Evolutionary conservation across 2,797 vertebrate genomes (phyloP).

Genomic region (Eulemur mongoz): DNA sequence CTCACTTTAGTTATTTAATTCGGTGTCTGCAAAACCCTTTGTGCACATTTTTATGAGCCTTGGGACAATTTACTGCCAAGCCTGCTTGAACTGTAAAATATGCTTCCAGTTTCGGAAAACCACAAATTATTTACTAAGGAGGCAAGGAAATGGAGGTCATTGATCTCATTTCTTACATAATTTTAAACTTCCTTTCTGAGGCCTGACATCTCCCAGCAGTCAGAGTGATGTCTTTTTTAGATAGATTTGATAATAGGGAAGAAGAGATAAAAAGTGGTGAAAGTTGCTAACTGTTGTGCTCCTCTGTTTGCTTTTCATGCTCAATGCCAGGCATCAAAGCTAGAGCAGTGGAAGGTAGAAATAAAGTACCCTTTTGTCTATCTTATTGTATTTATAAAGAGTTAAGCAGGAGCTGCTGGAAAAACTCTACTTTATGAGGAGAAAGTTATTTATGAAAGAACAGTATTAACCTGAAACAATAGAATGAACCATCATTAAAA

Average conservation of each 20-base stretch:
- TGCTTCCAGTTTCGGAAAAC: slow-evolving; percentile 68
- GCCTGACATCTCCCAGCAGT: slow-evolving; percentile 17
- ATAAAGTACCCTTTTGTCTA: not conserved
- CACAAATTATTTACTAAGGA: slow-evolving; percentile 70
- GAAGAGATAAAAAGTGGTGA: not conserved
- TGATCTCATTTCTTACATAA: slow-evolving; percentile 54
- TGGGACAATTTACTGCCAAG: slow-evolving; percentile 45
- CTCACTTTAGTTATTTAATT: slow-evolving; percentile 30
- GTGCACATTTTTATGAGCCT: slow-evolving; percentile 36
- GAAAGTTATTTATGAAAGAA: not conserved
- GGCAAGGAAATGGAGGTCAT: slow-evolving; percentile 64
- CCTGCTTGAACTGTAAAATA: slow-evolving; percentile 68
- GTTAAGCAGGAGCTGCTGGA: not conserved
- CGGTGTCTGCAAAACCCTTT: slow-evolving; percentile 29
- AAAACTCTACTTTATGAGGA: not conserved
- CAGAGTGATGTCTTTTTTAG: not conserved
- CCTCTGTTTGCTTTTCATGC: not conserved
- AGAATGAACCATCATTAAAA: not conserved
- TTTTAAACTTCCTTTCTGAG: slow-evolving; percentile 60
- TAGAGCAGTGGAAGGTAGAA: not conserved
- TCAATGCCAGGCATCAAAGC: not conserved
- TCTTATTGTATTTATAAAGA: slow-evolving; percentile 36
- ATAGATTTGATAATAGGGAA: not conserved
- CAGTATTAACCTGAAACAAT: not conserved
- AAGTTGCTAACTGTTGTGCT: fast-evolving